These are phyloP conservation scores for Lycaon pictus DNA, from an alignment of 2,113 vertebrate genomes.

Conservation along the genomic window DNA sequence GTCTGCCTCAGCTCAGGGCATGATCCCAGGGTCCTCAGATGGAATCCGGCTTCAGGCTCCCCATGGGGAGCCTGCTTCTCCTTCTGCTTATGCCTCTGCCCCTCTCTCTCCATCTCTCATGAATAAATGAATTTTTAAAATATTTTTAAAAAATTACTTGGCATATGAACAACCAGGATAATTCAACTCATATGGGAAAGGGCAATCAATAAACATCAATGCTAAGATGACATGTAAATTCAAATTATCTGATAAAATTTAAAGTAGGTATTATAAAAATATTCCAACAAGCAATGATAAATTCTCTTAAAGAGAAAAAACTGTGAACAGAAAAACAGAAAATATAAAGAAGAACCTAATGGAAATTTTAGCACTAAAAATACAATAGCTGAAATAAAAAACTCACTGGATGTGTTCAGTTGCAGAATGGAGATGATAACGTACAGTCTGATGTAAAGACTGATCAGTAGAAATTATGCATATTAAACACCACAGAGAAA, in stretches of 20 bases:
- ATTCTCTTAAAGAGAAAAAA: background rate
- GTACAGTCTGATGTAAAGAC: background rate
- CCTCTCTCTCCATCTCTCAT: too few relatives aligned
- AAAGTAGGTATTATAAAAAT: slow-evolving; percentile 14
- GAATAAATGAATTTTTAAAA: too few relatives aligned
- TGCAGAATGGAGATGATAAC: background rate
- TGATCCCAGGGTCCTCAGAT: too few relatives aligned
- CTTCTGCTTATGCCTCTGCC: too few relatives aligned
- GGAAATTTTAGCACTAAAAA: slow-evolving; percentile 16
- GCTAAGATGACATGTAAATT: background rate
- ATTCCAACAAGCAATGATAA: background rate
- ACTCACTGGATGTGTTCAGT: background rate
- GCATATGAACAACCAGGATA: background rate
- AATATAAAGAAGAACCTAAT: background rate
- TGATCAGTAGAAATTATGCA: background rate
- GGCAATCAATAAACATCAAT: background rate
- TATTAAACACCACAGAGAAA: background rate
- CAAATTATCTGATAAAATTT: slow-evolving; percentile 5
- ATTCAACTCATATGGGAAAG: background rate
- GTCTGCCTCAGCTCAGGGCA: too few relatives aligned
- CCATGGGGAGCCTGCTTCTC: too few relatives aligned
- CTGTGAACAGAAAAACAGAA: slow-evolving; percentile 19
- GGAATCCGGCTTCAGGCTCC: too few relatives aligned
- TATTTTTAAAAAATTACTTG: background rate
- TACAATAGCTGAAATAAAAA: background rate